Evolutionary conservation across 2,113 vertebrate genomes (phyloP).

Genomic region (Coregonus clupeaformis): DNA sequence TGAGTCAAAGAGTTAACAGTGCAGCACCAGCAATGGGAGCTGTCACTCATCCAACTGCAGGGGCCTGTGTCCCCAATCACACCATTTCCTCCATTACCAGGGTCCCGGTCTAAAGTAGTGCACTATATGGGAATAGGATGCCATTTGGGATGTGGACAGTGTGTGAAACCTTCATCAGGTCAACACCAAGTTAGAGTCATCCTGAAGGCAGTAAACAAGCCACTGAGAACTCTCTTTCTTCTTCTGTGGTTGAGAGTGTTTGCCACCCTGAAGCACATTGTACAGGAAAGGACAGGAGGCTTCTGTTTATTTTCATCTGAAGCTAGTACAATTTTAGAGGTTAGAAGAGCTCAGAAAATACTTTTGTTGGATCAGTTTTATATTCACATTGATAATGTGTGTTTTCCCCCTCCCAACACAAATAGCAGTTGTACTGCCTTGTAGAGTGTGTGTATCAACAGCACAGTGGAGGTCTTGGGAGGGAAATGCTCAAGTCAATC

Average conservation of each 20-base stretch:
- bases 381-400: too few relatives aligned
- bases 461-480: too few relatives aligned
- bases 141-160: conserved; percentile 19
- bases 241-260: conserved; percentile 21
- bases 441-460: too few relatives aligned
- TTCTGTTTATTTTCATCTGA: not conserved
- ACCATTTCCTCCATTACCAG: too few relatives aligned
- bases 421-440: too few relatives aligned
- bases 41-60: conserved; percentile 61
- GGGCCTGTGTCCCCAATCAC: too few relatives aligned
- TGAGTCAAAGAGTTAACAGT: conserved; percentile 68
- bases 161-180: conserved; percentile 64
- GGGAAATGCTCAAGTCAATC: too few relatives aligned
- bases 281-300: not conserved
- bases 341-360: not conserved
- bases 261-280: not conserved
- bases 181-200: conserved; percentile 48
- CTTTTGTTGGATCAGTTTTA: not conserved
- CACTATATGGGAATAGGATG: too few relatives aligned
- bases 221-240: conserved; percentile 33
- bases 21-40: conserved; percentile 59
- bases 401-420: too few relatives aligned
- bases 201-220: conserved; percentile 55
- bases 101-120: too few relatives aligned
- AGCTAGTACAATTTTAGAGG: not conserved